Evolutionary conservation across 2,888 invertebrate genomes (phyloP).

Genomic region (Selenia dentaria): DNA sequence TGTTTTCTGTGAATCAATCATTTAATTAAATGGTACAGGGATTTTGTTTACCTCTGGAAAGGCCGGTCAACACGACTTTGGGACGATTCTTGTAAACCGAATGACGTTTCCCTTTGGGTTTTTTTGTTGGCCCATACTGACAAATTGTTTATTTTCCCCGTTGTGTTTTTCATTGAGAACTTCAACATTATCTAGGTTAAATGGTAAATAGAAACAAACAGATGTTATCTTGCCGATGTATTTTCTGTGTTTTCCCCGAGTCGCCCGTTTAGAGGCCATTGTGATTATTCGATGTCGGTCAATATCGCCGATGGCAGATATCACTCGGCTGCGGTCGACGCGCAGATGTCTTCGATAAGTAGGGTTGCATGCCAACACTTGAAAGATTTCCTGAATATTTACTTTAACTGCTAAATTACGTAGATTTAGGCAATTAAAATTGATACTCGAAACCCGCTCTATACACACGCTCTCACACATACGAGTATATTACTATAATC

Average conservation of each 20-base stretch:
- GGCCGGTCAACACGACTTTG: constrained; percentile 1
- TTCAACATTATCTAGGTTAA: constrained; percentile 6
- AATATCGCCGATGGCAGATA: constrained; percentile 10
- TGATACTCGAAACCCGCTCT: no score
- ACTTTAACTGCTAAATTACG: no score
- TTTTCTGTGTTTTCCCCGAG: constrained; percentile 10
- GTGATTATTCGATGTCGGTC: constrained; percentile 10
- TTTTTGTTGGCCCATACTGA: background rate
- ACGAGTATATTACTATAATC: no score
- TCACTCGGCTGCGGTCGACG: background rate
- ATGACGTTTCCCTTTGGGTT: constrained; percentile 6
- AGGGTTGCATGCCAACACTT: constrained; percentile 2
- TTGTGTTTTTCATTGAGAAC: background rate
- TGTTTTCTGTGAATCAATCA: constrained; percentile 6
- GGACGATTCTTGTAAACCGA: background rate
- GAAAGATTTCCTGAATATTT: no score
- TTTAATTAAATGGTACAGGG: constrained; percentile 2
- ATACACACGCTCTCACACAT: no score
- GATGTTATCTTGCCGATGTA: constrained; percentile 3
- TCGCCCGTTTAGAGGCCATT: background rate
- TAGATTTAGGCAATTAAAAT: no score
- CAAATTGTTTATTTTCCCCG: background rate
- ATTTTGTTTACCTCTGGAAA: constrained; percentile 10
- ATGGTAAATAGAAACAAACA: background rate
- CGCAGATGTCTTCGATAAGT: constrained; percentile 5